phyloP scores from a whole-genome alignment of 2,888 invertebrate species.

The Tetragonula carbonaria region DNA sequence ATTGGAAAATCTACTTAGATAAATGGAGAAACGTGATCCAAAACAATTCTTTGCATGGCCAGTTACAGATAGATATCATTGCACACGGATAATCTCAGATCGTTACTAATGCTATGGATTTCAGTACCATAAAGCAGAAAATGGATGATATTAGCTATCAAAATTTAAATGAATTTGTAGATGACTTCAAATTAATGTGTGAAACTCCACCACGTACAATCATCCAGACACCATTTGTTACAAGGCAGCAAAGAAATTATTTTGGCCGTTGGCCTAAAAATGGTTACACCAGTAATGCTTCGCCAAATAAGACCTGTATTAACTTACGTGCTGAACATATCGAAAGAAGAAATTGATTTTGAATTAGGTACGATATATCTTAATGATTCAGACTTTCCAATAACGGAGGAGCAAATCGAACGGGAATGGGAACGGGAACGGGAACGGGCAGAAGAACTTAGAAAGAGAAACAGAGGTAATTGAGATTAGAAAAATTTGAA shows the following conservation, averaged over 20 bases:
- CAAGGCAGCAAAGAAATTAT: constrained; percentile 93
- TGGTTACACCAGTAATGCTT: constrained; percentile 94
- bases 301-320: constrained; percentile 88
- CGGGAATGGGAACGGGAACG: constrained; percentile 34
- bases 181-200: constrained; percentile 97
- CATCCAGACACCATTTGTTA: constrained; percentile 98
- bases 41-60: constrained; percentile 99
- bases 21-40: constrained; percentile 95
- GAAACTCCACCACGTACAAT: constrained; percentile 99
- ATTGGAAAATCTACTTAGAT: constrained; percentile 92
- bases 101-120: constrained; percentile 97
- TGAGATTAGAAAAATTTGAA: constrained; percentile 87
- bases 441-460: constrained; percentile 75
- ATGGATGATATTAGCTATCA: constrained; percentile 95
- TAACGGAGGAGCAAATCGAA: constrained; percentile 82
- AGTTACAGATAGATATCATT: constrained; percentile 94
- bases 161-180: constrained; percentile 90
- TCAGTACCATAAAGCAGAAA: constrained; percentile 97
- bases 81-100: constrained; percentile 96
- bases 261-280: constrained; percentile 93
- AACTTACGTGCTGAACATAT: constrained; percentile 91
- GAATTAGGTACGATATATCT: constrained; percentile 86
- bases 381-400: constrained; percentile 80
- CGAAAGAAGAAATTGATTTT: constrained; percentile 93
- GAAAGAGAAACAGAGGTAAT: constrained; percentile 81